phyloP scores from a whole-genome alignment of 1,140 invertebrate species.

The Bombus difficillimus region DNA sequence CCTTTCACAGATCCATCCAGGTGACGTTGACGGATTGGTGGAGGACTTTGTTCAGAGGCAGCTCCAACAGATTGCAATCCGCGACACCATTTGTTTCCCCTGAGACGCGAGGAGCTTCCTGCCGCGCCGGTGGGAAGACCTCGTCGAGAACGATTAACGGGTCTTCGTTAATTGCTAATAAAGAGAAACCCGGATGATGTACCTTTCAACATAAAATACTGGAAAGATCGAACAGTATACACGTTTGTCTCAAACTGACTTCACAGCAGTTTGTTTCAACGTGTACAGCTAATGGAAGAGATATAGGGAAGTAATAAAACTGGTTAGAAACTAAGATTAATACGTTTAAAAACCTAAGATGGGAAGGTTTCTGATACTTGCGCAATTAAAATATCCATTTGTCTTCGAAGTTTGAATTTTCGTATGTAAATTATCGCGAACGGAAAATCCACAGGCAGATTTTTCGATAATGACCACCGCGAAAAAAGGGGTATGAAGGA shows the following conservation, averaged over 20 bases:
- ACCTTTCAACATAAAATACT: background rate
- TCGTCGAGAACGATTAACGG: constrained; percentile 43
- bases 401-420: background rate
- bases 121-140: constrained; percentile 31
- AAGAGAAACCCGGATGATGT: background rate
- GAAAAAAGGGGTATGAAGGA: constrained; percentile 64
- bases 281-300: background rate
- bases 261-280: background rate
- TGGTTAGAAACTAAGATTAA: no score
- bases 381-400: background rate
- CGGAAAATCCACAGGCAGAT: background rate
- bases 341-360: no score
- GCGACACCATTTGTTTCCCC: constrained; percentile 73
- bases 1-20: constrained; percentile 77
- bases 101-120: constrained; percentile 46
- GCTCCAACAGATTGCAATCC: constrained; percentile 75
- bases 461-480: constrained; percentile 29
- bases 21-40: constrained; percentile 79
- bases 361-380: background rate
- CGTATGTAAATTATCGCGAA: background rate
- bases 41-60: constrained; percentile 61
- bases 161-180: constrained; percentile 52
- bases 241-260: background rate
- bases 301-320: background rate
- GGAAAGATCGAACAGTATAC: background rate